phyloP scores from a whole-genome alignment of 2,113 vertebrate genomes.

The Amazona guildingii region DNA sequence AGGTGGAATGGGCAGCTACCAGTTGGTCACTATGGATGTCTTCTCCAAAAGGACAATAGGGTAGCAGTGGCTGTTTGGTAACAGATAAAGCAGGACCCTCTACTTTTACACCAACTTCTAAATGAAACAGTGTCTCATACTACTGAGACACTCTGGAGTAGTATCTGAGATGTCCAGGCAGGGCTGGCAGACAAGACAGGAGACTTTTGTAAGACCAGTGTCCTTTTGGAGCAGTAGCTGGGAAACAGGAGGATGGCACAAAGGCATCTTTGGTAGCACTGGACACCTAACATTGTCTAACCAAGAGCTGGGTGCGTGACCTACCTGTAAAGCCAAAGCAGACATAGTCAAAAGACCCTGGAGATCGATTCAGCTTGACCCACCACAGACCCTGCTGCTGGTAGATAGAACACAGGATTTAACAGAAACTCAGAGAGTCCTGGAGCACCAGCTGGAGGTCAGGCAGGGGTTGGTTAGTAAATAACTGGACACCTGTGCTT shows the following conservation, averaged over 20 bases:
- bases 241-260: neutral
- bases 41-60: neutral
- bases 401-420: neutral
- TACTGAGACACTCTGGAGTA: neutral
- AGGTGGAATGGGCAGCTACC: neutral
- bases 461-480: neutral
- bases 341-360: neutral
- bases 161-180: neutral
- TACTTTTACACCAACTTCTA: neutral
- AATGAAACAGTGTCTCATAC: neutral
- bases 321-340: neutral
- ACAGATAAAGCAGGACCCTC: neutral
- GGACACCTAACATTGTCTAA: neutral
- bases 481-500: neutral
- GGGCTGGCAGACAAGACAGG: neutral
- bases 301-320: neutral
- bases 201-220: neutral
- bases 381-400: neutral
- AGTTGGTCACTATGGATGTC: neutral
- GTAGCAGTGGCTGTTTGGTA: neutral
- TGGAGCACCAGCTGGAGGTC: neutral
- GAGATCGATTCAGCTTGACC: neutral
- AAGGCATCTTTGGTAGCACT: neutral
- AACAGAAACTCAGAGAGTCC: neutral
- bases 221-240: neutral